Base-by-base conservation (phyloP, 1,140 invertebrate species). In the Sycophila sp. region DNA sequence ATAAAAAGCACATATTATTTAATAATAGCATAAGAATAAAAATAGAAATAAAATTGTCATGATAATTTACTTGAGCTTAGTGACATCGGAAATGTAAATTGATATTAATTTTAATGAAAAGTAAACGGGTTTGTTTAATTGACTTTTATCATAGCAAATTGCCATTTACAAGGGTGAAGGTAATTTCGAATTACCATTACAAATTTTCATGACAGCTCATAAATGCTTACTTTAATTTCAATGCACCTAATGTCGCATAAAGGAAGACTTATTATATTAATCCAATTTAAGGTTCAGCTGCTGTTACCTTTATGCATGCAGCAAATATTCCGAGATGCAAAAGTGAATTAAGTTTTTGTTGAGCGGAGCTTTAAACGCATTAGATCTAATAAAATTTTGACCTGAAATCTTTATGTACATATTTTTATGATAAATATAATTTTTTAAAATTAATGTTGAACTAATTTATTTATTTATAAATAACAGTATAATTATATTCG, bases 261-360 rank as follows among this genome's bases (percentile, higher is more conserved):
- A 62, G 65, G 66, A 66, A 60, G 72, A 72, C 69, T 74, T 67
- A 67, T 60, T 66, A 56, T 69, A 65, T 63, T 75, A 47, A 28
- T 73, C 68, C 55, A 69, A 75, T 73, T 72, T 67, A 30, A 63
- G 70, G 55, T 72, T 63, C 62, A 68, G 26, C 34, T 66, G 59
- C n/a, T n/a, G n/a, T 70, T 75, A 38, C 53, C 65, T 49, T 62
- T 60, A 65, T 47, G 40, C 51, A 58, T 24, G 53, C 17, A 19
- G 17, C 1, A 72, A 34, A 15, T 58, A 26, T 30, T 45, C 26
- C 8, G 42, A 24, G 22, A 42, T 17, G 47, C 24, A 24, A 6
- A 8, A 15, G 13, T 53, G 30, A 53, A 53, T 53, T 28, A 53
- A 30, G 49, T 53, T 53, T 53, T 53, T 53, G 26, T 24, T 17